Evolutionary conservation across 2,113 vertebrate species (phyloP), one percentile per base, ranked within the genome.

Genomic region (Pipra filicauda): DNA sequence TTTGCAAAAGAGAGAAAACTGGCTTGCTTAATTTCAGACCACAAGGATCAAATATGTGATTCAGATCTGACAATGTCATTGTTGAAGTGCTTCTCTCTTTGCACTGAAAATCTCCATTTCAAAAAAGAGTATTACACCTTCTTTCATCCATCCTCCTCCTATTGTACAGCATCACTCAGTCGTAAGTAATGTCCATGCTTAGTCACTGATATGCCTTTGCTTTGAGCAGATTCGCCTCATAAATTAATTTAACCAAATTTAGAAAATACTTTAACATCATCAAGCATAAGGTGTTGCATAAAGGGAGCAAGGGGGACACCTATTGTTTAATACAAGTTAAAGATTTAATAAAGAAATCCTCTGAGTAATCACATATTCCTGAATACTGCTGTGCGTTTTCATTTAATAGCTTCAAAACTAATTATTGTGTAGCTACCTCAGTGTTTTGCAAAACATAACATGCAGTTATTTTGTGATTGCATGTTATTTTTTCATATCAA

Each of bases 401-500:
- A 80, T 89, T 89, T 93, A 91, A 79, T 77, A 71, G 57, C 51
- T 93, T 46, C 58, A 72, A 72, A 95, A 89, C 88, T 86, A 94
- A 96, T 95, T 93, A 94, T 79, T 81, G 77, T 57, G 78, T 86
- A 89, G 87, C 65, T 91, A 91, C 81, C 65, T 95, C 65, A 46
- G 87, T 91, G 78, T 80, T 90, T 87, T 88, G 71, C 75, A 77
- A 96, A 93, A 89, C 65, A 92, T 46, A 90, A 62, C 69, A 58
- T 76, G 65, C 57, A 88, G 78, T 64, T 84, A 92, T 95, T 96
- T 70, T 92, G 75, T 73, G 80, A 96, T 57, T 95, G 69, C 69
- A 20, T 31, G 62, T 74, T 95, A 73, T 85, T 96, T 95, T 91
- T 92, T 86, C 82, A 14, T 92, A 95, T 83, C 90, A 88, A 91